Base-by-base conservation (phyloP, 2,113 vertebrate genomes). In the Scomber colias region DNA sequence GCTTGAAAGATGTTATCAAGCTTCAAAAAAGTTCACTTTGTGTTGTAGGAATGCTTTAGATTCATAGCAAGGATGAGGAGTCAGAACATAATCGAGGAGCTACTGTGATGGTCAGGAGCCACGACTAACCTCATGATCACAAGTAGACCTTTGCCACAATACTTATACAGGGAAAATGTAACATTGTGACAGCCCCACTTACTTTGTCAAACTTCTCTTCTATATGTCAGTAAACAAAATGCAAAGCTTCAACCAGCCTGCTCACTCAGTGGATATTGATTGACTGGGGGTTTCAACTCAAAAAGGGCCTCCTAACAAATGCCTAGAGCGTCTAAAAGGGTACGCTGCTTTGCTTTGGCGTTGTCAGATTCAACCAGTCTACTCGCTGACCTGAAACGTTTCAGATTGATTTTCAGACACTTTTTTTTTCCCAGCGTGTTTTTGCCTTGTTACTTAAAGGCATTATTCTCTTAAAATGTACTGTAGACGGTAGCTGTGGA, bases 251-350 rank as follows among this genome's bases (percentile, higher is more conserved):
- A 30, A 59, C 49, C 16, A 31, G 35, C n/a, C n/a, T 63, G 27
- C 69, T 69, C 55, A 69, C 44, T 51, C 56, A 49, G 21, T 55
- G 67, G 11, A 55, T 75, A 70, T 81, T 70, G 71, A 81, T 69
- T 69, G 79, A 75, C 64, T 75, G 71, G 3, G 27, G 44, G 57
- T 63, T 64, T 75, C 40, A 56, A 75, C 10, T 62, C 48, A 75
- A 35, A 62, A 7, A 68, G 40, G 49, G 35, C 35, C 30, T 74
- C 44, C 24, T 56, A 30, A 63, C n/a, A 75, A 55, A 69, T 63
- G 53, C 62, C 71, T 21, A 44, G 21, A 73, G 46, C 14, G 24
- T 67, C 1, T 59, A 11, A 64, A 71, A 78, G 67, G 50, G 16
- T 19, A 15, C 17, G 14, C 19, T 21, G 46, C 24, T 24, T 61